These are phyloP conservation scores for Clivina fossor DNA, from an alignment of 2,888 invertebrate genomes.

Conservation along the genomic window DNA sequence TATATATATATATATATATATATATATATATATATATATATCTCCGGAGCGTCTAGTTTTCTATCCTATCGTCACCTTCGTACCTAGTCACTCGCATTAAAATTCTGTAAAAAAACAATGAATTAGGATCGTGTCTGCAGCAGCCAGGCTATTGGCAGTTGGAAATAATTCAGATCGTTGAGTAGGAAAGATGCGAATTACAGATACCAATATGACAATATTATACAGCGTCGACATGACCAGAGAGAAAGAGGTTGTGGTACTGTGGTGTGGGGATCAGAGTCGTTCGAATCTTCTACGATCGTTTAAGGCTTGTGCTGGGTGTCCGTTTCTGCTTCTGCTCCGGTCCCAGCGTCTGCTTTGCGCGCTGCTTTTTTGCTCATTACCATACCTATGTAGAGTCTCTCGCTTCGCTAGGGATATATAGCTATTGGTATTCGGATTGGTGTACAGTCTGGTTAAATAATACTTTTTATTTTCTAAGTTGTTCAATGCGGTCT, in stretches of 20 bases:
- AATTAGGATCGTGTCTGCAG: slow-evolving; percentile 25
- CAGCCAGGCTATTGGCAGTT: slow-evolving; percentile 7
- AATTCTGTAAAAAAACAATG: slow-evolving; percentile 33
- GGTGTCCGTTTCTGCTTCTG: neutral
- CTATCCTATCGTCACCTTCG: slow-evolving; percentile 34
- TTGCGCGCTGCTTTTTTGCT: neutral
- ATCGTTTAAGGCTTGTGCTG: neutral
- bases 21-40: too few species aligned
- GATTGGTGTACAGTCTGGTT: too few species aligned
- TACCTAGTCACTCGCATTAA: slow-evolving; percentile 34
- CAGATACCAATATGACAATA: slow-evolving; percentile 33
- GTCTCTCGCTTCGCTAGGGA: slow-evolving; percentile 2
- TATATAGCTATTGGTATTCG: too few species aligned
- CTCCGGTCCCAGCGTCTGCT: neutral
- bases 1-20: slow-evolving; percentile 15
- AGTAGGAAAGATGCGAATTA: slow-evolving; percentile 26
- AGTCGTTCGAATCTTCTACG: neutral
- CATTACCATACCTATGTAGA: slow-evolving; percentile 8
- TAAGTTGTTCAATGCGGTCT: too few species aligned
- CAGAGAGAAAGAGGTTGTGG: too few species aligned
- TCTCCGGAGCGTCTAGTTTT: too few species aligned
- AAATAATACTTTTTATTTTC: too few species aligned
- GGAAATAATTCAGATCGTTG: slow-evolving; percentile 24
- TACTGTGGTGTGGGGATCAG: too few species aligned
- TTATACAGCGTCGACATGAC: slow-evolving; percentile 17